Evolutionary conservation across 2,888 invertebrate species (phyloP).

Genomic region (Drosophila rellima): DNA sequence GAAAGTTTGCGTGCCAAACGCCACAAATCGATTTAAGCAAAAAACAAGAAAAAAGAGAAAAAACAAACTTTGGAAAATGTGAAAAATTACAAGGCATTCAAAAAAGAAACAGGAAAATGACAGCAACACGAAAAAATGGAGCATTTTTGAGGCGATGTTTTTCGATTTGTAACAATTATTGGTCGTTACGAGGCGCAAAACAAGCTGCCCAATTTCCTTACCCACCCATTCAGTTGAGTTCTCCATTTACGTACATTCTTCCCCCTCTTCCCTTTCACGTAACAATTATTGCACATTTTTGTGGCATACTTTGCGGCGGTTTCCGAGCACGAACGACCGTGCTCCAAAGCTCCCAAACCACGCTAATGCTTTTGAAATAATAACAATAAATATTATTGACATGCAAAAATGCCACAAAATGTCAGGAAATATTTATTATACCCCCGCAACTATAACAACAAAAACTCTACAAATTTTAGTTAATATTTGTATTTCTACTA

Average conservation of each 20-base stretch:
- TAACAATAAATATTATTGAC: slow-evolving; percentile 76
- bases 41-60: slow-evolving; percentile 13
- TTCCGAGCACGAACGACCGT: slow-evolving; percentile 46
- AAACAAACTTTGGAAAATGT: slow-evolving; percentile 55
- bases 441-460: slow-evolving; percentile 22
- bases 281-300: slow-evolving; percentile 67
- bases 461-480: slow-evolving; percentile 34
- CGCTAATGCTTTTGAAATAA: slow-evolving; percentile 66
- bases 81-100: slow-evolving; percentile 63
- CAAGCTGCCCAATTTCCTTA: slow-evolving; percentile 54
- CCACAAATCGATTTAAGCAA: slow-evolving; percentile 67
- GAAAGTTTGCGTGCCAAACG: slow-evolving; percentile 65
- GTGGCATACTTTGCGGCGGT: slow-evolving; percentile 59
- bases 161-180: slow-evolving; percentile 74
- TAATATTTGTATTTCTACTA: slow-evolving; percentile 43
- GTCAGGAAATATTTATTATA: slow-evolving; percentile 69
- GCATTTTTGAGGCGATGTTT: slow-evolving; percentile 54
- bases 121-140: slow-evolving; percentile 32
- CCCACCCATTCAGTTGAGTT: slow-evolving; percentile 2
- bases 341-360: slow-evolving; percentile 13
- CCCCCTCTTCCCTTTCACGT: not conserved
- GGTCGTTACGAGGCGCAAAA: slow-evolving; percentile 62
- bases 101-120: slow-evolving; percentile 45
- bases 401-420: slow-evolving; percentile 72
- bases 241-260: not conserved